These are phyloP conservation scores for Delphinapterus leucas DNA, from an alignment of 2,113 vertebrate species.

Conservation along the genomic window DNA sequence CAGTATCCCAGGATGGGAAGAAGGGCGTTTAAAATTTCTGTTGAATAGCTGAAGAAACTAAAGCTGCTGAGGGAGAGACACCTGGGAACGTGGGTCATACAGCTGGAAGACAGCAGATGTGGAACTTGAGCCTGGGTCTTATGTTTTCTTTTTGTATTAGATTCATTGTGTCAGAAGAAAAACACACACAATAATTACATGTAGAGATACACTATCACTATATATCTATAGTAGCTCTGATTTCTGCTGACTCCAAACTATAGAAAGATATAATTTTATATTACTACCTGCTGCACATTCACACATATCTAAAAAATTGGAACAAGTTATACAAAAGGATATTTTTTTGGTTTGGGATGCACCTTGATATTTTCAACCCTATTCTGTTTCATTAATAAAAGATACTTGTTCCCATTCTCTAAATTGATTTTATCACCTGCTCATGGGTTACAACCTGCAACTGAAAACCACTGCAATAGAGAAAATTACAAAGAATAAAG, in stretches of 20 bases:
- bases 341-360: background rate
- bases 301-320: background rate
- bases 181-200: background rate
- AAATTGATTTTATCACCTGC: background rate
- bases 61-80: background rate
- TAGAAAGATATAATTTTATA: background rate
- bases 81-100: background rate
- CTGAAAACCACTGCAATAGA: background rate
- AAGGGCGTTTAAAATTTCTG: background rate
- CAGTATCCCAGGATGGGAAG: background rate
- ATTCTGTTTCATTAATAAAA: background rate
- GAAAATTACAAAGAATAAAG: background rate
- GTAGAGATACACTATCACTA: background rate
- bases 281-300: background rate
- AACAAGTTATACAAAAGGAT: background rate
- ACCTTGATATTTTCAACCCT: background rate
- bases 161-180: background rate
- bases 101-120: background rate
- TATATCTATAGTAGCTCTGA: background rate
- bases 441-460: background rate
- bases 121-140: background rate
- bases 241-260: background rate
- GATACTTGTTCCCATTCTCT: background rate
- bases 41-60: background rate
- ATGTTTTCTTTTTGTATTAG: background rate